phyloP scores from a whole-genome alignment of 2,797 vertebrate genomes.

The Enteromius paludinosus region DNA sequence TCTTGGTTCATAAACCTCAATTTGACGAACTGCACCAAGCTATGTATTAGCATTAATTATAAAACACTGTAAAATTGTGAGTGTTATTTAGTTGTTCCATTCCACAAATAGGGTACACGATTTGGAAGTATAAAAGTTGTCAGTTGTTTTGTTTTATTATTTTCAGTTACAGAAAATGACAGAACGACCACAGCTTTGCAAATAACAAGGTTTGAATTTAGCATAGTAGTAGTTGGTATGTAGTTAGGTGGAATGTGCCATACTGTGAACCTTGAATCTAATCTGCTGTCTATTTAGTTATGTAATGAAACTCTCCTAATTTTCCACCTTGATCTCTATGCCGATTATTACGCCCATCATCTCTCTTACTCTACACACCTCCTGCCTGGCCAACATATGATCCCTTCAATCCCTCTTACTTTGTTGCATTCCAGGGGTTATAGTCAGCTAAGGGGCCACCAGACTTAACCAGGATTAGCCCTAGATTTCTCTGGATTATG shows the following conservation, averaged over 20 bases:
- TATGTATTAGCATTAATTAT: constrained; percentile 2
- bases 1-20: constrained; percentile 23
- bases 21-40: neutral
- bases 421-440: constrained; percentile 74
- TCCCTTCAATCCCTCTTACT: constrained; percentile 72
- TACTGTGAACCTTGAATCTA: neutral
- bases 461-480: constrained; percentile 82
- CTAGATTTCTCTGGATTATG: constrained; percentile 78
- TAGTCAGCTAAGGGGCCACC: constrained; percentile 75
- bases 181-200: neutral
- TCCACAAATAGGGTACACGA: neutral
- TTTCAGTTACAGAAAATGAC: neutral
- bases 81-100: neutral
- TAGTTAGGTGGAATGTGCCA: neutral
- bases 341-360: constrained; percentile 65
- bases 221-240: neutral
- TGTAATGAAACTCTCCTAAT: neutral
- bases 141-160: neutral
- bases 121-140: neutral
- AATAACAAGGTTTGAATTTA: neutral
- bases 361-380: constrained; percentile 47
- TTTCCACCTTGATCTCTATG: constrained; percentile 5
- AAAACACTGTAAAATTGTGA: neutral
- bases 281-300: constrained; percentile 21
- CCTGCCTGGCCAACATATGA: constrained; percentile 68